Conservation (phyloP, 2,888 invertebrate genomes). For the Nasonovia ribisnigri region DNA sequence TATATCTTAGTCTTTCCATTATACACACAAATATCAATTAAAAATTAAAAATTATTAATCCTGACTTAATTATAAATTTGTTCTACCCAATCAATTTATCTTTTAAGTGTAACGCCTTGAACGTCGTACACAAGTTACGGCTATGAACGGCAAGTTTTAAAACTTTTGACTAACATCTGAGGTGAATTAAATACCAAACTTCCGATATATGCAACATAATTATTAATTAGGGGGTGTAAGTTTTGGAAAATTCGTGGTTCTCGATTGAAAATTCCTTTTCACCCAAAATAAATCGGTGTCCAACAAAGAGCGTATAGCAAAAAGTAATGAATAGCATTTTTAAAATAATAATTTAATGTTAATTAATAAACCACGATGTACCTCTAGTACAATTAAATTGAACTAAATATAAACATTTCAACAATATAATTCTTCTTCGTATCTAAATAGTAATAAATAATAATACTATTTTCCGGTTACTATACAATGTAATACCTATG, state of each 20-base stretch:
- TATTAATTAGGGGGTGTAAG: conserved; percentile 47
- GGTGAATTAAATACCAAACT: conserved; percentile 44
- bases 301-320: background rate
- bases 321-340: background rate
- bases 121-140: conserved; percentile 1
- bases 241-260: conserved; percentile 27
- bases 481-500: background rate
- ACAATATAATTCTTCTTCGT: background rate
- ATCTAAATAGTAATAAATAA: background rate
- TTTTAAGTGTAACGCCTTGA: conserved; percentile 30
- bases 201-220: conserved; percentile 38
- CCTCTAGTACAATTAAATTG: background rate
- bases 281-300: background rate
- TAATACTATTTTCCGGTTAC: background rate
- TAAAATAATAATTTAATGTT: background rate
- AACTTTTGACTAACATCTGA: conserved; percentile 46
- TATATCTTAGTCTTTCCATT: background rate
- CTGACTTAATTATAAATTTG: conserved; percentile 41
- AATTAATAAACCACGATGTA: background rate
- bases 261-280: background rate
- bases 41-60: background rate
- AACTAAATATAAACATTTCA: background rate
- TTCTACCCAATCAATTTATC: conserved; percentile 19
- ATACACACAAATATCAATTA: background rate
- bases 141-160: conserved; percentile 45